Conservation (phyloP, 2,113 vertebrate genomes). For the Rhinoderma darwinii region DNA sequence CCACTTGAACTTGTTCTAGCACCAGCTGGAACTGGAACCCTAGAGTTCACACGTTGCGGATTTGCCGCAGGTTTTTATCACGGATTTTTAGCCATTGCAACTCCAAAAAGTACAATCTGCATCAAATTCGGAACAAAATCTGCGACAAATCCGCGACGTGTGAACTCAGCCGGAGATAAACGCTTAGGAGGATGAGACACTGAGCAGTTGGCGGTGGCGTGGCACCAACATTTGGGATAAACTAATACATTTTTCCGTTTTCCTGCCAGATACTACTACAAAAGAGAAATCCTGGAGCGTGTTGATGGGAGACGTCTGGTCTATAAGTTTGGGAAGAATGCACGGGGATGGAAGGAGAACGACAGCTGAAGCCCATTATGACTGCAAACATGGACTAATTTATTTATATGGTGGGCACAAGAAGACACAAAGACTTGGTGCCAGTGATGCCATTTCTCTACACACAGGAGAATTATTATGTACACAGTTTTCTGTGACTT, state of each 20-base stretch:
- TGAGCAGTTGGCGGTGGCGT: no score
- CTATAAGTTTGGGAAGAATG: constrained; percentile 97
- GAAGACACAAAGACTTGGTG: constrained; percentile 65
- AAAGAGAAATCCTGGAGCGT: constrained; percentile 94
- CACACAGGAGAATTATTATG: constrained; percentile 73
- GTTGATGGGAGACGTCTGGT: constrained; percentile 96
- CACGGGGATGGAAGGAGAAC: constrained; percentile 91
- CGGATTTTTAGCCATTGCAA: no score
- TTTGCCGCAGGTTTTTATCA: no score
- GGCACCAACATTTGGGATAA: neutral
- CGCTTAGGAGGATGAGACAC: no score
- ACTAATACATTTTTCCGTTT: neutral
- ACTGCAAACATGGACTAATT: constrained; percentile 76
- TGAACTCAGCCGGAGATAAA: no score
- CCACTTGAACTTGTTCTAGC: no score
- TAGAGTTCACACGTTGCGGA: no score
- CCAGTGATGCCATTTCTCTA: constrained; percentile 71
- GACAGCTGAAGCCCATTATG: constrained; percentile 79
- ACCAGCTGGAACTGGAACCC: no score
- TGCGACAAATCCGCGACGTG: no score
- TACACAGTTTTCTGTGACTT: constrained; percentile 83
- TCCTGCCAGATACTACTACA: constrained; percentile 92
- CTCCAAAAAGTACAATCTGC: no score
- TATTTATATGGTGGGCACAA: constrained; percentile 79
- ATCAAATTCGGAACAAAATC: no score